Base-by-base conservation (phyloP, 2,888 invertebrate species). In the Proisotoma minuta region DNA sequence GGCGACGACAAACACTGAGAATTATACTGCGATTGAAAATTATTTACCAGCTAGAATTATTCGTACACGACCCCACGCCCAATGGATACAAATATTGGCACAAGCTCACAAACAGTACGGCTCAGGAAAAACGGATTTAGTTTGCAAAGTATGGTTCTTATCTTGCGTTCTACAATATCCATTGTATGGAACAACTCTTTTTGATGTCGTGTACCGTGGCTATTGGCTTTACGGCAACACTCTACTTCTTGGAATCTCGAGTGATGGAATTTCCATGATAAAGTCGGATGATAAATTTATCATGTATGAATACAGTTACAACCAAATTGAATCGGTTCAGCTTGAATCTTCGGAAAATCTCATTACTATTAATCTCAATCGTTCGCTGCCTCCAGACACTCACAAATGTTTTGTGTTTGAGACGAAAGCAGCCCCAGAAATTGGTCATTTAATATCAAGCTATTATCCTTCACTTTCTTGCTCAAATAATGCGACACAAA, bases 91-190 rank as follows among this genome's bases (percentile, higher is more conserved):
- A 2, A 90, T 91, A 69, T 83, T 92, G 52, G 88, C 90, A 1
- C 90, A 91, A 79, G 91, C 91, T 2, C 92, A 92, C 77, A 83
- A 88, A 10, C 91, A 91, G 76, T 95, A 93, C 77, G 95, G 95
- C 57, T 87, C 90, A n/a, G 91, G 92, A 0, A 87, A 94, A 60
- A 87, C 89, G 1, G 94, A 94, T 76, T 79, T 95, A 48, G 91
- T 93, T 0, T 91, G 94, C 20, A 95, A 95, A 80, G 93, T 94
- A 23, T 81, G 95, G 69, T 96, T 96, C 78, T 80, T 96, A 66
- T 91, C 93, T 0, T 94, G 94, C 76, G 95, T 96, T 3, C 95
- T 95, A 91, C 95, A 96, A 78, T 96, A 94, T 78, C 94, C 95
- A 0, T 82, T 96, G 1, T 92, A 91, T 72, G 92, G 92, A 4